Percentiles rank a stretch among this genome's conserved stretches.
These are phyloP conservation scores for Eptatretus atami DNA, from an alignment of 2,797 vertebrate species.

Conservation along the genomic window DNA sequence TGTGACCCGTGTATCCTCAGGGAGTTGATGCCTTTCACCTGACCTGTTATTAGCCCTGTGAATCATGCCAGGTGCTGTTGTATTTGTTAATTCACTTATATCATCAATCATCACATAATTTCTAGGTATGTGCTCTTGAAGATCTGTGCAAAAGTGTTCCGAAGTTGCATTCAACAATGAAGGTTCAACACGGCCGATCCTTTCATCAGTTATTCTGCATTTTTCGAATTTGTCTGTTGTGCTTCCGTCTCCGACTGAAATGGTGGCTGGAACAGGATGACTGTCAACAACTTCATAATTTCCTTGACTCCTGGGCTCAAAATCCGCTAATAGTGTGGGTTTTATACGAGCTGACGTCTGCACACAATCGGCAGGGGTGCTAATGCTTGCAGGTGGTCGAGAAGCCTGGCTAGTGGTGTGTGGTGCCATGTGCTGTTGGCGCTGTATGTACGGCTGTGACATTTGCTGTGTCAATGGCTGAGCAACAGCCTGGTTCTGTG, in stretches of 20 bases:
- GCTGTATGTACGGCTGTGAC: neutral
- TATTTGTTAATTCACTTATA: constrained; percentile 84
- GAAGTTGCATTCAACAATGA: constrained; percentile 33
- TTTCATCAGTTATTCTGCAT: constrained; percentile 10
- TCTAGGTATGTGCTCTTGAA: constrained; percentile 78
- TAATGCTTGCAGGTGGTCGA: constrained; percentile 26
- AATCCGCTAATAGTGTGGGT: constrained; percentile 65
- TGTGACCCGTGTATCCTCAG: constrained; percentile 11
- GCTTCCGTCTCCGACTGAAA: constrained; percentile 14
- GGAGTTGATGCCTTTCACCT: constrained; percentile 30
- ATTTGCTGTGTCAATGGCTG: neutral
- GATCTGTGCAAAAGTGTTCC: constrained; percentile 50
- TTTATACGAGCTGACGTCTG: constrained; percentile 25
- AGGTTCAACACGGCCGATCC: constrained; percentile 41
- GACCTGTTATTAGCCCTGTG: neutral
- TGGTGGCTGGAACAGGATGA: constrained; percentile 32
- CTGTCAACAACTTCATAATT: constrained; percentile 71
- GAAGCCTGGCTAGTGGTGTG: constrained; percentile 23
- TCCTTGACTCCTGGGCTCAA: constrained; percentile 77
- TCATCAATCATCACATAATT: constrained; percentile 99
- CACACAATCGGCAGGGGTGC: constrained; percentile 17
- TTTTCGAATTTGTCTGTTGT: no score
- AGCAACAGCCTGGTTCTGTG: neutral
- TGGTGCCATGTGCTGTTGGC: neutral
- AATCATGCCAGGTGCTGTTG: neutral